A percentile compares a stretch with the other conserved stretches of the same genome.
Conservation (phyloP, 2,797 vertebrate genomes). For the Heliangelus exortis region DNA sequence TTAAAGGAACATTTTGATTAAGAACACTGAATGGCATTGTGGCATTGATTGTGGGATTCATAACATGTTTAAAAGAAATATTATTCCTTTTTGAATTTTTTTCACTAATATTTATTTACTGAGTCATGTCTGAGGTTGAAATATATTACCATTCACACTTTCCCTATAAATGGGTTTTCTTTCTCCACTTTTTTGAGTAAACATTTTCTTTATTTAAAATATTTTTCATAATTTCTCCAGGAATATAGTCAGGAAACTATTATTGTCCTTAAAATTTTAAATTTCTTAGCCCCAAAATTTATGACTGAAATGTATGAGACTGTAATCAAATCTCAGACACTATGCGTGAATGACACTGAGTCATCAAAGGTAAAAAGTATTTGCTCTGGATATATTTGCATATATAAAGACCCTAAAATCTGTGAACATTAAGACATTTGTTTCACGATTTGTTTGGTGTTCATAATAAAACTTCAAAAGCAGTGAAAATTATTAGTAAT, state of each 20-base stretch:
- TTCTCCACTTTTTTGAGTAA: not conserved
- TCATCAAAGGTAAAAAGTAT: not conserved
- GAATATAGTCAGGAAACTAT: not conserved
- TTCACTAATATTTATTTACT: not conserved
- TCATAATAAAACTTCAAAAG: not conserved
- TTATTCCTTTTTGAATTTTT: not conserved
- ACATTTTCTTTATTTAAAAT: not conserved
- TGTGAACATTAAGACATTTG: not conserved
- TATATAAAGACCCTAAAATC: not conserved
- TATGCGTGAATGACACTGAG: not conserved
- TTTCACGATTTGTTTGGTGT: not conserved
- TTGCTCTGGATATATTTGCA: not conserved
- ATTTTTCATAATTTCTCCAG: not conserved
- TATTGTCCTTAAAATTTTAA: not conserved
- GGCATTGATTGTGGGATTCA: not conserved
- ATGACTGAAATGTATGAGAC: not conserved
- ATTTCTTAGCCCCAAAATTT: not conserved
- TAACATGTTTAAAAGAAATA: not conserved
- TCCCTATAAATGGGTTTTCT: not conserved
- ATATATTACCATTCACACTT: not conserved
- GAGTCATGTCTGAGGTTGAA: not conserved
- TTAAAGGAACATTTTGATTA: not conserved
- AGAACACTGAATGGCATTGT: not conserved
- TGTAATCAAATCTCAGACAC: not conserved
- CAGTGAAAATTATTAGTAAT: not conserved